Conservation (phyloP, 2,797 vertebrate genomes). For the Sebastes kiyomatsui region DNA sequence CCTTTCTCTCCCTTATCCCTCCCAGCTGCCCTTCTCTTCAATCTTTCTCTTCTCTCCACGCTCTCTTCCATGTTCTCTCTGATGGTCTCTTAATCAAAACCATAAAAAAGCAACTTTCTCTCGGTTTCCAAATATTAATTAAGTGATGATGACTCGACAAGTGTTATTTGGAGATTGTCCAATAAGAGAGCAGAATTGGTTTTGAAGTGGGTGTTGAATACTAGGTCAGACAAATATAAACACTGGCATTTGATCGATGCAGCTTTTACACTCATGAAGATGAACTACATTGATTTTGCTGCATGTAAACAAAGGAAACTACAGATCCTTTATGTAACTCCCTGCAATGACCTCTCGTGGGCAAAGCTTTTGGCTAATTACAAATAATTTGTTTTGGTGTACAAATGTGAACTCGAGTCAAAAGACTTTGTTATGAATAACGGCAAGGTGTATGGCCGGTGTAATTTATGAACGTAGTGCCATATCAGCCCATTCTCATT, state of each 20-base stretch:
- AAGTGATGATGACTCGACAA: background rate
- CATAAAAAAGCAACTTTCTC: background rate
- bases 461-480: too few species aligned
- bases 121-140: background rate
- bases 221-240: slow-evolving; percentile 21
- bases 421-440: background rate
- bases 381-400: background rate
- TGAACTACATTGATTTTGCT: background rate
- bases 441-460: too few species aligned
- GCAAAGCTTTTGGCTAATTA: background rate
- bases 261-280: background rate
- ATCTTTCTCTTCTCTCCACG: slow-evolving; percentile 10
- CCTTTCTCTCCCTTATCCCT: slow-evolving; percentile 32
- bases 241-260: slow-evolving; percentile 10
- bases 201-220: slow-evolving; percentile 30
- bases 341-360: background rate
- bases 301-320: background rate
- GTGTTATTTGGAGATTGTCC: slow-evolving; percentile 13
- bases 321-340: background rate
- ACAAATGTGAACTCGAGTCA: background rate
- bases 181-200: background rate
- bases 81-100: slow-evolving; percentile 19
- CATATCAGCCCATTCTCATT: too few species aligned
- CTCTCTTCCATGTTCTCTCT: background rate
- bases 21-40: slow-evolving; percentile 31